Evolutionary conservation across 2,888 invertebrate species (phyloP), one percentile per base, ranked within the genome.

Genomic region (Eupithecia subumbrata): DNA sequence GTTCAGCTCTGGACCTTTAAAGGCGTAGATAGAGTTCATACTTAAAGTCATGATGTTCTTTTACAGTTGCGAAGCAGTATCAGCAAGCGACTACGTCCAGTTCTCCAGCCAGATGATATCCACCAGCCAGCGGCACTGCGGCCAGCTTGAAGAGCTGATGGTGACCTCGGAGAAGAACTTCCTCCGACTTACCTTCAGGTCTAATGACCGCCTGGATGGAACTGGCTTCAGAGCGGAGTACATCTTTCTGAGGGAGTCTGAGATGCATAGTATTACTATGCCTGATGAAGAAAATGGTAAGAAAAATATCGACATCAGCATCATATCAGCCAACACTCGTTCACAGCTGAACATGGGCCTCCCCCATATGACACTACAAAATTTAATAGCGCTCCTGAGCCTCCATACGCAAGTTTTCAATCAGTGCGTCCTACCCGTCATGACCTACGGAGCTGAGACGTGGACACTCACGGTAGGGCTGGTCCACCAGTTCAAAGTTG

Each of bases 21-120:
- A 18, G 48, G 16, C 16, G 7, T 16, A 48, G 48, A 48, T 18
- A n/a, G 18, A n/a, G n/a, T 22, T 52, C 11, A 22, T 11, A n/a
- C 2, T 25, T 60, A 12, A 56, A 56, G 5, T 60, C 22, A 60
- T 5, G 1, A 60, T 60, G 5, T 25, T 12, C 12, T 60, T 60
- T 92, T 90, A 18, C 93, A 99, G 99, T 76, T 99, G 99, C 89
- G 97, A 98, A 85, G 97, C 97, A 69, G 96, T 97, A 72, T 97
- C 98, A 7, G 98, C 98, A 30, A 99, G 99, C 85, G 99, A 99
- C 92, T 99, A 97, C 92, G 97, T 99, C 12, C 98, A 99, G 88
- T 98, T 99, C 90, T 98, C 98, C 34, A 99, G 98, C 94, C 98
- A 97, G 90, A 96, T 98, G 95, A 96, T 97, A 52, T 96, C 97